A percentile compares a stretch with the other conserved stretches of the same genome.
phyloP scores from a whole-genome alignment of 2,113 vertebrate genomes.

The Bufo gargarizans region DNA sequence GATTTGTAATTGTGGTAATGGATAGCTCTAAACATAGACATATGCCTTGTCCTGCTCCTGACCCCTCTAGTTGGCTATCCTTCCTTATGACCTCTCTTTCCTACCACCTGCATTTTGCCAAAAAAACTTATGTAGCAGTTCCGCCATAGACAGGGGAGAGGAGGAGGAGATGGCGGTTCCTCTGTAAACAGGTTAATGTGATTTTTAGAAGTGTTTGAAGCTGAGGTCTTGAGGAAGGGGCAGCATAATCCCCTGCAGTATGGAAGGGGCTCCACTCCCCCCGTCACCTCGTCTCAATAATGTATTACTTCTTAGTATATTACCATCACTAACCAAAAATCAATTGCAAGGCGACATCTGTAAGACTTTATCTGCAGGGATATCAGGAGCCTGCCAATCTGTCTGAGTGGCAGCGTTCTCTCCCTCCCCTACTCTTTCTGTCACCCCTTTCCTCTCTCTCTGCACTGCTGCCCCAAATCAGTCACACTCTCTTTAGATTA shows the following conservation, averaged over 20 bases:
- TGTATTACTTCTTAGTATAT: slow-evolving; percentile 78
- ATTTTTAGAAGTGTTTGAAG: slow-evolving; percentile 73
- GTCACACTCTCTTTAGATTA: slow-evolving; percentile 61
- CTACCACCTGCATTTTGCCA: slow-evolving; percentile 15
- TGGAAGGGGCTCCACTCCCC: slow-evolving; percentile 58
- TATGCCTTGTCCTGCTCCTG: slow-evolving; percentile 23
- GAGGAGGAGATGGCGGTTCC: neutral
- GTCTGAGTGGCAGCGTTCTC: slow-evolving; percentile 67
- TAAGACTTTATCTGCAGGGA: slow-evolving; percentile 76
- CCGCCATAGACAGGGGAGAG: neutral
- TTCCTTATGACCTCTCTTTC: slow-evolving; percentile 17
- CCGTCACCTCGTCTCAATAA: slow-evolving; percentile 65
- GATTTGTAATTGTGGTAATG: neutral
- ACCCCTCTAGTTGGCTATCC: slow-evolving; percentile 4
- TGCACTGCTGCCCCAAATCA: slow-evolving; percentile 67
- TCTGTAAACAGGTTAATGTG: slow-evolving; percentile 60
- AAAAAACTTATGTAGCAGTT: slow-evolving; percentile 28
- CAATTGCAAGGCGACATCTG: slow-evolving; percentile 75
- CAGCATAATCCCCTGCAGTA: slow-evolving; percentile 67
- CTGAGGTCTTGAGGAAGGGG: slow-evolving; percentile 64
- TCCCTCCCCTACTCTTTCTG: slow-evolving; percentile 58
- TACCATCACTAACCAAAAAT: slow-evolving; percentile 77
- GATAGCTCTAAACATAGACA: neutral
- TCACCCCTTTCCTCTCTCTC: slow-evolving; percentile 58
- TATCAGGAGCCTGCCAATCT: slow-evolving; percentile 74